phyloP scores from a whole-genome alignment of 2,888 invertebrate genomes.

The Pyrrhia umbra region DNA sequence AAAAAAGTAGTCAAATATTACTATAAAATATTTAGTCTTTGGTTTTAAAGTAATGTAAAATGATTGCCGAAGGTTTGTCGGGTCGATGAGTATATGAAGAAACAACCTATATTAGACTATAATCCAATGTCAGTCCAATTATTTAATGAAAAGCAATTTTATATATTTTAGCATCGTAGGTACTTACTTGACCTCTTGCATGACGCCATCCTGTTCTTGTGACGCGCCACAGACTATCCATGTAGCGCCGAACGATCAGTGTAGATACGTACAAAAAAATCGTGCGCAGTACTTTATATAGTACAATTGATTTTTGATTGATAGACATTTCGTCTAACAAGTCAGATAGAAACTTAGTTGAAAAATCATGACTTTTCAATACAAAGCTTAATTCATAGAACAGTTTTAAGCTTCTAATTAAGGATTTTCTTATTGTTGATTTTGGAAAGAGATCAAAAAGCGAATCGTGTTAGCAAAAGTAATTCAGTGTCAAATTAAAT shows the following conservation, averaged over 20 bases:
- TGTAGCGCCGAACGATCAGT: conserved; percentile 54
- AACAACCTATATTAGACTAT: conserved; percentile 76
- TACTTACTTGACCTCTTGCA: conserved; percentile 76
- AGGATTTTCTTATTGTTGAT: conserved; percentile 23
- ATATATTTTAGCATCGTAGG: conserved; percentile 69
- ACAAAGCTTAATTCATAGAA: conserved; percentile 61
- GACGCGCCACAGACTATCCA: conserved; percentile 52
- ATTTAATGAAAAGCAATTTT: conserved; percentile 62
- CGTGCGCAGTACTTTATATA: conserved; percentile 47
- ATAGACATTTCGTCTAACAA: conserved; percentile 43
- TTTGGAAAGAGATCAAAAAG: conserved; percentile 46
- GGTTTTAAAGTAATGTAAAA: conserved; percentile 81
- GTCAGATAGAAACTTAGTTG: conserved; percentile 36
- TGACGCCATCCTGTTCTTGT: conserved; percentile 72
- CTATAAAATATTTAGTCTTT: conserved; percentile 82
- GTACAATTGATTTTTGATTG: conserved; percentile 45
- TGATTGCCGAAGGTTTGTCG: conserved; percentile 76
- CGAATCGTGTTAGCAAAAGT: conserved; percentile 50
- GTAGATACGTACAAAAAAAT: conserved; percentile 42
- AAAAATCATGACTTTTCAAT: conserved; percentile 39
- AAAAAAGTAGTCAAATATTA: conserved; percentile 76
- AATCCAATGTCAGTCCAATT: conserved; percentile 82
- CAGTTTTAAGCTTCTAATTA: conserved; percentile 21
- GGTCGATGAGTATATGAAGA: conserved; percentile 83
- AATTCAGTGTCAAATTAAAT: conserved; percentile 33